Conservation (phyloP, 2,113 vertebrate species). For the Amblyornis subalaris region DNA sequence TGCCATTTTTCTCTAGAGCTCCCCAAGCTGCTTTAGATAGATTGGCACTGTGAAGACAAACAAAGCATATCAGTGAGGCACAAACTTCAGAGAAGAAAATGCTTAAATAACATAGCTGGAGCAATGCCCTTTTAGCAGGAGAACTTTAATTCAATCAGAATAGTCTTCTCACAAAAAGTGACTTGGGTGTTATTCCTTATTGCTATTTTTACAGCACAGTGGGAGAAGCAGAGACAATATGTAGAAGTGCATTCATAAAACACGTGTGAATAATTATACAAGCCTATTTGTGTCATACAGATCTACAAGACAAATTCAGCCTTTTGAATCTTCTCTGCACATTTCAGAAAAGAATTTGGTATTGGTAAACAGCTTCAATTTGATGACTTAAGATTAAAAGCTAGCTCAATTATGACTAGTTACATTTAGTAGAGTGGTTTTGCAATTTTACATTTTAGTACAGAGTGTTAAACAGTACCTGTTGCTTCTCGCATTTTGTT, state of each 20-base stretch:
- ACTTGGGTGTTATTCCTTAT: background rate
- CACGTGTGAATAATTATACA: background rate
- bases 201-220: constrained; percentile 24
- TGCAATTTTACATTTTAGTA: background rate
- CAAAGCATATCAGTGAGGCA: background rate
- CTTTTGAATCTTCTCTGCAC: background rate
- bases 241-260: background rate
- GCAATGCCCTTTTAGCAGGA: background rate
- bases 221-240: background rate
- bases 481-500: background rate
- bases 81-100: background rate
- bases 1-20: constrained; percentile 87
- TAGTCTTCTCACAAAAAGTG: background rate
- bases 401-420: background rate
- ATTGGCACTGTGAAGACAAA: constrained; percentile 82
- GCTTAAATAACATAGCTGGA: background rate
- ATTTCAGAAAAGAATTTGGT: background rate
- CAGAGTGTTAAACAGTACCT: background rate
- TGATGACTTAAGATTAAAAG: background rate
- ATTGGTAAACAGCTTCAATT: background rate
- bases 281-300: background rate
- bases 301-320: background rate
- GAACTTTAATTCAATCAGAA: background rate
- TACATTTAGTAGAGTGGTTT: background rate
- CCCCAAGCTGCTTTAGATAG: constrained; percentile 98